These are phyloP conservation scores for Sciurus vulgaris DNA, from an alignment of 2,797 vertebrate genomes.

Conservation along the genomic window DNA sequence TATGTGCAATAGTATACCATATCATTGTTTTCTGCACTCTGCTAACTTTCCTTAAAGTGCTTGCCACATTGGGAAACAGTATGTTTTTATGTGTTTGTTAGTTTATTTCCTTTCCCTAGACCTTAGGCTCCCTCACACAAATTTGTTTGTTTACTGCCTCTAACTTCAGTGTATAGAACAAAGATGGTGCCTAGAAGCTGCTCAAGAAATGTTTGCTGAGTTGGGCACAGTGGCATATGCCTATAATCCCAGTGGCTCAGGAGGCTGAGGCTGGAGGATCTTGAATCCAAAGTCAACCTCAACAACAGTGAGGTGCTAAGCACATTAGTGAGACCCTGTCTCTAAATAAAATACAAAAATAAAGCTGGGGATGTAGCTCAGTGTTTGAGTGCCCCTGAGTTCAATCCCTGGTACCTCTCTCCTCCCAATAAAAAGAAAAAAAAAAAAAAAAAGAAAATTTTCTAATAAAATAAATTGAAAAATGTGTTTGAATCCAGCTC, in stretches of 20 bases:
- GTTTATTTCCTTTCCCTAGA: neutral
- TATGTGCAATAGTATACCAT: neutral
- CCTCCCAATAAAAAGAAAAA: too few species aligned
- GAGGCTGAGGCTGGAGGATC: too few species aligned
- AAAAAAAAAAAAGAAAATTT: neutral
- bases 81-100: neutral
- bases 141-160: conserved; percentile 16
- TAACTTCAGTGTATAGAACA: conserved; percentile 1
- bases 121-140: neutral
- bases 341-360: too few species aligned
- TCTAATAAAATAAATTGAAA: neutral
- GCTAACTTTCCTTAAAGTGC: neutral
- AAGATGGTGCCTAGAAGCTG: neutral
- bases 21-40: neutral
- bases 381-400: too few species aligned
- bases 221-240: too few species aligned
- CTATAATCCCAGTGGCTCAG: too few species aligned
- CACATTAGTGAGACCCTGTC: too few species aligned
- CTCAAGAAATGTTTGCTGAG: conserved; percentile 30
- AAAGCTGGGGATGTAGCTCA: too few species aligned
- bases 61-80: neutral
- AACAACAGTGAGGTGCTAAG: too few species aligned
- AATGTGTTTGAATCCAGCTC: neutral
- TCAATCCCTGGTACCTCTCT: too few species aligned
- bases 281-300: too few species aligned